Base-by-base conservation (phyloP, 1,140 invertebrate genomes). In the Babylonia areolata region DNA sequence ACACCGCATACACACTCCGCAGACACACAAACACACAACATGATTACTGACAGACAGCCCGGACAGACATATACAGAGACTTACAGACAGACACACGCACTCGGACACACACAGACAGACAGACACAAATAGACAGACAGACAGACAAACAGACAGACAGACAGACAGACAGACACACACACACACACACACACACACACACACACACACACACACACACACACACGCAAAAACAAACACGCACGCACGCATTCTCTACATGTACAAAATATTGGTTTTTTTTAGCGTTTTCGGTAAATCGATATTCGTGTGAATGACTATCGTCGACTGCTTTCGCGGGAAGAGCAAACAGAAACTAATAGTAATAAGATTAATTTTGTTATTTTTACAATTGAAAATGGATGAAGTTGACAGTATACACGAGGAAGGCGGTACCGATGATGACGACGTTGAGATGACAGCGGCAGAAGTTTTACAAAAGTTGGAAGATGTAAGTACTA, bases 381-480 rank as follows among this genome's bases (percentile, higher is more conserved):
- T n/a, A n/a, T n/a, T n/a, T n/a, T n/a, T n/a, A n/a, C n/a, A n/a
- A n/a, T n/a, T n/a, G n/a, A n/a, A 75, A 31, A 75, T 75, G 71
- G 71, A 23, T 11, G 71, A 75, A 35, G 71, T 35, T 3, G 71
- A 35, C 71, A 75, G 23, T 11, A 3, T 75, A 39, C 39, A 46
- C 31, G 35, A 77, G 5, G 77, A 79, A 20, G 77, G 37, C 5
- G 39, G 39, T 5, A 86, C 85, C 15, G 84, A 86, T 33, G 87
- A 89, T 46, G 89, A 89, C 71, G 89, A 96, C 39, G 95, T 95
- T 85, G 96, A 96, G 91, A 94, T 96, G 88, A 96, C 96, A 15
- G 95, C 96, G 35, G 95, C 96, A 86, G 95, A 95, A 88, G 96
- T 96, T 20, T 93, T 97, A 54, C 94, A 96, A 92, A 95, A 95